Evolutionary conservation across 2,113 vertebrate species (phyloP), one percentile per base, ranked within the genome.

Genomic region (Psophia crepitans): DNA sequence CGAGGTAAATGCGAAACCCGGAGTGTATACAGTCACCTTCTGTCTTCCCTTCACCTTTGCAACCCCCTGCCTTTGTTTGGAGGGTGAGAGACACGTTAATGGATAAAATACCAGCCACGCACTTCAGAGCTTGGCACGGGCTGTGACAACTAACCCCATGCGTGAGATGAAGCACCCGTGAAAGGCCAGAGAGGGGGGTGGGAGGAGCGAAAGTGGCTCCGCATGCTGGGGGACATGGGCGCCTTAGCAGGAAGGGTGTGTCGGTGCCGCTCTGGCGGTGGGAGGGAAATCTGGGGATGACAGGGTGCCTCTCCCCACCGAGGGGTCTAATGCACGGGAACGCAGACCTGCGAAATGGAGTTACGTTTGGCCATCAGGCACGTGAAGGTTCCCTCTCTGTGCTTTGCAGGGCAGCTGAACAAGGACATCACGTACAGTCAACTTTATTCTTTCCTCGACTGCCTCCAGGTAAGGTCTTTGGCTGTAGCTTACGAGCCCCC

Each of bases 341-440:
- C 1, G 3, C 22, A 44, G 48, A 53, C 1, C 11, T 57, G 26
- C 17, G 43, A 49, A 64, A 37, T 12, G 5, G 26, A 43, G 33
- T 39, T 26, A 23, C 27, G 0, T 37, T 28, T 81, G 51, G 27
- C 9, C 51, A 14, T 11, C 2, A 11, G 27, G 20, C 60, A 53
- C 11, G 2, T 33, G 41, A 66, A 7, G 8, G 54, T 91, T 90
- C 9, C 2, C 46, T 27, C 64, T 69, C 75, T 90, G 14, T 97
- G 71, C 95, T 80, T 97, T 93, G 60, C 96, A 98, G 98, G 98
- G 23, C 98, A 98, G 74, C 95, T 98, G 68, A 98, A 98, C 89
- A 95, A 87, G 84, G 98, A 98, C 2, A 14, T 98, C 89, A 98
- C 97, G 0, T 98, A 98, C 39, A 93, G 86, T 4, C 98, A 98